Evolutionary conservation across 2,797 vertebrate genomes (phyloP), one percentile per base, ranked within the genome.

Genomic region (Cetoscarus ocellatus): DNA sequence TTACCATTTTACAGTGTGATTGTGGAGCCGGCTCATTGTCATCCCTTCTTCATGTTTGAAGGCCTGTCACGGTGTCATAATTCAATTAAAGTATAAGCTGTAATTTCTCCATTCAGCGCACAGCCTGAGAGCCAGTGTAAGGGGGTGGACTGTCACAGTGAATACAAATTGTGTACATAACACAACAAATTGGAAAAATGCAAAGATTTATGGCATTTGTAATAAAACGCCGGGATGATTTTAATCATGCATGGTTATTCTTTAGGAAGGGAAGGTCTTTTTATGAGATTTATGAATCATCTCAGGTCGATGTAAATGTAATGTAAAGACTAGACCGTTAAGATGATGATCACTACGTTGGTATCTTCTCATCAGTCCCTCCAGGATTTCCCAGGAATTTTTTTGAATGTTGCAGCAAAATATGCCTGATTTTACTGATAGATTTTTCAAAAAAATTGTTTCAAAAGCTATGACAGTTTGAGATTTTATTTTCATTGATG

Each of bases 21-120:
- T 71, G 39, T 40, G 35, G 60, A 77, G 69, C 39, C 18, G 47
- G 45, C 15, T 36, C 39, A 64, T 60, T 84, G 70, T 72, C 65
- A 61, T 48, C 44, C 4, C 36, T 45, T 38, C 15, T 54, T 68
- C n/a, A 13, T 35, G 52, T 78, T 58, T 66, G 48, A 77, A 78
- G 77, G 68, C 58, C 76, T 87, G 83, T 78, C 80, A 67, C 49
- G 43, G 63, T 79, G 61, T 76, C 68, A 73, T 83, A 67, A 80
- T 82, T 83, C 68, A 63, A 67, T 72, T 78, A 78, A 79, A 73
- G 72, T 57, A 59, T 79, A 47, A 35, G 53, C 50, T 43, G 18
- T 83, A 69, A 76, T 79, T 75, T 76, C 59, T 65, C 52, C 47
- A 50, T 54, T 49, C 55, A 19, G 38, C 14, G 12, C 27, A 49